phyloP scores from a whole-genome alignment of 2,888 invertebrate genomes.

The Ophioninae sp. region DNA sequence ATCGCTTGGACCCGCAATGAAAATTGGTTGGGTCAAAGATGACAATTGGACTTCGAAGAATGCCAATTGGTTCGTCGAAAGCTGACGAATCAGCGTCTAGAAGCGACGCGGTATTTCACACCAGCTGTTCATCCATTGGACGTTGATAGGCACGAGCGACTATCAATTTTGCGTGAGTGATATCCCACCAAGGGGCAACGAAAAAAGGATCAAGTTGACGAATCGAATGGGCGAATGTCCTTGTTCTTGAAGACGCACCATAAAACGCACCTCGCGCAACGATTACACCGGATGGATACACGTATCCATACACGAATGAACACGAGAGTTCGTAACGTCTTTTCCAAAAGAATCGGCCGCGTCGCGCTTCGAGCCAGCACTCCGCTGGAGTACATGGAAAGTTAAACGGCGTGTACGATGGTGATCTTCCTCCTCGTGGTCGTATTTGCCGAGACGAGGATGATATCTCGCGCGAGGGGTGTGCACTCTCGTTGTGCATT shows the following conservation, averaged over 20 bases:
- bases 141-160: no score
- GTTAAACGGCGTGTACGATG: conserved; percentile 53
- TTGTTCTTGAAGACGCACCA: not conserved
- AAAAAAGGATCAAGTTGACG: conserved; percentile 15
- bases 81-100: no score
- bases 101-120: no score
- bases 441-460: conserved; percentile 50
- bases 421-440: conserved; percentile 51
- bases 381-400: conserved; percentile 49
- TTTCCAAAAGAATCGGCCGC: conserved; percentile 47
- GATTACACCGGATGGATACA: conserved; percentile 4
- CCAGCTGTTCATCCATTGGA: no score
- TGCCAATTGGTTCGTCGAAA: no score
- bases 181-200: not conserved
- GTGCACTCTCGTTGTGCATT: conserved; percentile 57
- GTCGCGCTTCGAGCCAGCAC: conserved; percentile 54
- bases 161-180: no score
- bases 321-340: not conserved
- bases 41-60: no score
- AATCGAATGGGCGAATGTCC: not conserved
- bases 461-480: conserved; percentile 61
- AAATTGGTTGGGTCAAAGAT: no score
- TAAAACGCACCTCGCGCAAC: conserved; percentile 8
- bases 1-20: no score
- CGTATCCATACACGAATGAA: conserved; percentile 1